Evolutionary conservation across 2,113 vertebrate genomes (phyloP), one percentile per base, ranked within the genome.

Genomic region (Indicator indicator): DNA sequence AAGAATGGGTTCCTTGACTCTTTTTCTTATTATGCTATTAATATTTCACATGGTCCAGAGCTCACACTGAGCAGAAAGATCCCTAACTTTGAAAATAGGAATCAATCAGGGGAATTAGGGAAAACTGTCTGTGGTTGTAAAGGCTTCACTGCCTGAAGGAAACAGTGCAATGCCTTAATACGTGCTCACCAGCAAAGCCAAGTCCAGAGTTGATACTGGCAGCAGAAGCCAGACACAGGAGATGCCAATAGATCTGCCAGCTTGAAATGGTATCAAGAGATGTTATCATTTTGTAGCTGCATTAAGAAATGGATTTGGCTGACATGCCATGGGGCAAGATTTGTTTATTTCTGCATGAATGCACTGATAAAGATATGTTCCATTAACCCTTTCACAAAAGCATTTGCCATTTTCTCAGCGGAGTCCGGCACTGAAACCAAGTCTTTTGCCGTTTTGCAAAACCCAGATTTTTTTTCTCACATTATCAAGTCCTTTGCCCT

Each of bases 211-310:
- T 4, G 5, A 59, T 16, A 14, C 14, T 42, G 59, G 63, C 20
- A 71, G 65, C 19, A 91, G 82, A 70, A 93, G 71, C 26, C 64
- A 74, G 73, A 83, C 30, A 24, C 32, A n/a, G 33, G 38, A 77
- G 64, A 64, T 56, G 64, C 52, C 59, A 90, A 27, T 2, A 75
- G 55, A 40, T 62, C 52, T 74, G 27, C 0, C 1, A 91, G n/a
- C 28, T 67, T 79, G 54, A 94, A 90, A 86, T 17, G 18, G 36
- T 72, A 91, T 75, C 48, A 91, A 82, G 70, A 94, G 46, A 70
- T 27, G 42, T 38, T 52, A 77, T 65, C 60, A 40, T 62, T 75
- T 55, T 70, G 46, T 9, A 75, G 58, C 21, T 2, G 1, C 64
- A 59, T 76, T 74, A 50, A 87, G 93, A 88, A 87, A 54, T n/a